Percentiles rank a stretch among this genome's conserved stretches.
These are phyloP conservation scores for Drosophila prostipennis DNA, from an alignment of 2,888 invertebrate species.

Conservation along the genomic window DNA sequence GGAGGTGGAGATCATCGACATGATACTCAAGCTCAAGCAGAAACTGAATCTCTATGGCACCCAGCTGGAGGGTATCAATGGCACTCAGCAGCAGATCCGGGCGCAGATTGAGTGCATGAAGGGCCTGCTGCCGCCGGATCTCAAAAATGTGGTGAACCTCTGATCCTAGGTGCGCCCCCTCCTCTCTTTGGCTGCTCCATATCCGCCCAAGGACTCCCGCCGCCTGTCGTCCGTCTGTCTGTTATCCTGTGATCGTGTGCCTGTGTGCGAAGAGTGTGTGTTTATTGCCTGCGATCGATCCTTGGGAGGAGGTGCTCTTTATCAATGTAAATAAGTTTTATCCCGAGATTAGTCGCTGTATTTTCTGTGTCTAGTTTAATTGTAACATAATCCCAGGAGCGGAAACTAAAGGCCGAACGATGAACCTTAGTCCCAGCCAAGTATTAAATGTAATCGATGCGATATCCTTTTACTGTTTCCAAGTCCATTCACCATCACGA, in stretches of 20 bases:
- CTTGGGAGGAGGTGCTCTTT: conserved; percentile 16
- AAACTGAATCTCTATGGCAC: conserved; percentile 88
- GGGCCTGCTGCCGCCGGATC: conserved; percentile 74
- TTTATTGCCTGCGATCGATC: not conserved
- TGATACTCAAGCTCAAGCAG: conserved; percentile 96
- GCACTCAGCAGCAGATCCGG: conserved; percentile 74
- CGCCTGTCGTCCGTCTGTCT: conserved; percentile 1
- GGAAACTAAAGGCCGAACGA: not conserved
- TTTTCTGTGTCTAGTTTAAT: conserved; percentile 23
- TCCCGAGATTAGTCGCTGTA: conserved; percentile 22
- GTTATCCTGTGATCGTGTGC: not conserved
- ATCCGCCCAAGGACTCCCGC: conserved; percentile 1
- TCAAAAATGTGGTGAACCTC: conserved; percentile 81
- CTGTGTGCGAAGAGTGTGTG: too few species aligned
- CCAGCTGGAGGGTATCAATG: conserved; percentile 50
- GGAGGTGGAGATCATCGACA: conserved; percentile 98
- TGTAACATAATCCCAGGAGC: conserved; percentile 6
- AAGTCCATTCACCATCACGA: too few species aligned
- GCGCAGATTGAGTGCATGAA: conserved; percentile 81
- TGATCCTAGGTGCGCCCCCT: conserved; percentile 61
- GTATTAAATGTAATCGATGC: conserved; percentile 27
- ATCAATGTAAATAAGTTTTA: conserved; percentile 33
- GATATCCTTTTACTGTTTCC: not conserved
- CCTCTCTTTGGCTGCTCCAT: not conserved
- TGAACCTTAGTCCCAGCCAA: conserved; percentile 24